Evolutionary conservation across 2,113 vertebrate genomes (phyloP), one percentile per base, ranked within the genome.

Genomic region (Aspiorhynchus laticeps): DNA sequence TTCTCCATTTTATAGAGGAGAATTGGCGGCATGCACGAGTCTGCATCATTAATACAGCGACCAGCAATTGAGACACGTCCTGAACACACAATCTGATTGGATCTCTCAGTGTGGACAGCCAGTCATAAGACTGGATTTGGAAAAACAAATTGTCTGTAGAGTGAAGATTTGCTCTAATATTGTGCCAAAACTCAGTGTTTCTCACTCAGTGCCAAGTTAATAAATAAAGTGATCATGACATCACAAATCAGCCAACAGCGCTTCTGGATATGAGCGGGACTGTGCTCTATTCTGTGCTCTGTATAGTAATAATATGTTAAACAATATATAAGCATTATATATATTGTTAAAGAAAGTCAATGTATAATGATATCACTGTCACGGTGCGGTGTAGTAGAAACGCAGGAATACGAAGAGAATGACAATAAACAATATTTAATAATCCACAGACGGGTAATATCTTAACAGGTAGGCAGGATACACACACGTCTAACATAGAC

Each of bases 31-130:
- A 7, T 26, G 33, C 3, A 48, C 2, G 14, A 17, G n/a, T 26
- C 28, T 77, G 12, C 19, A 38, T 80, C 24, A n/a, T 63, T 26
- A 63, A 31, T 38, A 61, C 56, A 78, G 75, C 7, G 48, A 78
- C 46, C 6, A 53, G 14, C 8, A 46, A 10, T 46, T 11, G 8
- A 26, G 33, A 33, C 33, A 33, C 33, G 33, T 33, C 33, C 33
- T 33, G 10, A 56, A 59, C 48, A 17, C 76, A 78, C 77, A 79
- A 79, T 79, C 77, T 1, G 28, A 56, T 79, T 59, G 56, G 19
- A 24, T 79, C 77, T 31, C 77, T 79, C 28, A 79, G 78, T 63
- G 31, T 61, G 78, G 56, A 26, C 53, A 61, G 53, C 26, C 12
- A 2, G 15, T 26, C 78, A 33, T 63, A 41, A 80, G 21, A 80